A percentile compares a stretch with the other conserved stretches of the same genome.
Conservation (phyloP, 2,888 invertebrate genomes). For the Phytoseiulus persimilis region DNA sequence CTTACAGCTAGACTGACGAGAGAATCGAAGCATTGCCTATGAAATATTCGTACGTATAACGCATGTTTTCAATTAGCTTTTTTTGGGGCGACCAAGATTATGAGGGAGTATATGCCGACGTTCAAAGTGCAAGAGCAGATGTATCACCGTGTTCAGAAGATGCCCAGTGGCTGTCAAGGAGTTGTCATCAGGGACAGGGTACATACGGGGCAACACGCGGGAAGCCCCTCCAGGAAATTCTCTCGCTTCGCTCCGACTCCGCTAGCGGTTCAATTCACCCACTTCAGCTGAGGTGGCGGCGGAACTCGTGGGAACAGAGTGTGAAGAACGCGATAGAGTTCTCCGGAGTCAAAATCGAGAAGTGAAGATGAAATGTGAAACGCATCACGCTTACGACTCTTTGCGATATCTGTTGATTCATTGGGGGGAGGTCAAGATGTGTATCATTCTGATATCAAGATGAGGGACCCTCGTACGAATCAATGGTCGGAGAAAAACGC, state of each 20-base stretch:
- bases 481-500: no score
- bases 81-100: conserved; percentile 40
- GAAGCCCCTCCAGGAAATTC: no score
- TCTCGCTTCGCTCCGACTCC: no score
- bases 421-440: no score
- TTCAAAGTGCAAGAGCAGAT: conserved; percentile 48
- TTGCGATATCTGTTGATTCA: no score
- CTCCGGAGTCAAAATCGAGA: conserved; percentile 46
- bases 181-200: conserved; percentile 48
- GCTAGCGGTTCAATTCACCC: conserved; percentile 43
- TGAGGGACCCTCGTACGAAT: no score
- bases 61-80: conserved; percentile 43
- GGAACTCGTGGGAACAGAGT: conserved; percentile 44
- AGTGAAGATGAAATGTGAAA: conserved; percentile 48
- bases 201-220: conserved; percentile 39
- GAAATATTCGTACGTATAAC: conserved; percentile 40
- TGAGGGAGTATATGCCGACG: conserved; percentile 40
- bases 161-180: background rate
- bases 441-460: no score
- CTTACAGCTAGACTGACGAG: no score
- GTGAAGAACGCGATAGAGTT: conserved; percentile 47
- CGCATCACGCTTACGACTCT: conserved; percentile 49
- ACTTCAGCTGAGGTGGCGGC: conserved; percentile 45
- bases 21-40: no score
- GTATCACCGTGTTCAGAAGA: conserved; percentile 45